Conservation (phyloP, 1,140 invertebrate species). For the Panonychus citri region DNA sequence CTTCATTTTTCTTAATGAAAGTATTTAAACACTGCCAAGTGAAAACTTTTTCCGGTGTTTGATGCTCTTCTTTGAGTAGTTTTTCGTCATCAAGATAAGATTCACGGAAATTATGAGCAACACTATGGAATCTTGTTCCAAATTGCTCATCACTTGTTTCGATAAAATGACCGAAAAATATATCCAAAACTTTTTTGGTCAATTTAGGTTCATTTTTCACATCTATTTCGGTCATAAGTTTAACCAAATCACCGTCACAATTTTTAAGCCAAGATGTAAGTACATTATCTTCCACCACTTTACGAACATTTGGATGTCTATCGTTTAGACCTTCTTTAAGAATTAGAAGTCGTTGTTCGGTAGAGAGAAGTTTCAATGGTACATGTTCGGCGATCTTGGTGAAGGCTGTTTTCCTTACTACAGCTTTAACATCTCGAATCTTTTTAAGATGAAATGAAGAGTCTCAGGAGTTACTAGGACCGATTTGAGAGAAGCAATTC, state of each 20-base stretch:
- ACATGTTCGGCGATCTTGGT: not conserved
- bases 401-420: slow-evolving; percentile 2
- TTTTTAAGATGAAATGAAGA: not conserved
- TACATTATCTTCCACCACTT: not conserved
- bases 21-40: not conserved
- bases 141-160: not conserved
- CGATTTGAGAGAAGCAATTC: not conserved
- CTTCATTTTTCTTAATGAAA: slow-evolving; percentile 1
- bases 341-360: not conserved
- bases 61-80: not conserved
- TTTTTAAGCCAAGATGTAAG: not conserved
- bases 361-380: not conserved
- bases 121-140: not conserved
- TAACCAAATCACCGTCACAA: not conserved
- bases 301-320: not conserved
- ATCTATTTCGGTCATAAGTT: not conserved
- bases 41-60: not conserved
- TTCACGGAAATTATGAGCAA: not conserved
- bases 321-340: slow-evolving; percentile 3
- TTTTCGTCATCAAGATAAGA: not conserved
- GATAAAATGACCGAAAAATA: not conserved
- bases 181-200: not conserved
- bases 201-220: not conserved
- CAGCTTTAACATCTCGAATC: slow-evolving; percentile 4
- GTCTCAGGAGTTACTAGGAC: not conserved